Percentiles rank a stretch among this genome's conserved stretches.
Conservation (phyloP, 2,113 vertebrate genomes). For the Vombatus ursinus region DNA sequence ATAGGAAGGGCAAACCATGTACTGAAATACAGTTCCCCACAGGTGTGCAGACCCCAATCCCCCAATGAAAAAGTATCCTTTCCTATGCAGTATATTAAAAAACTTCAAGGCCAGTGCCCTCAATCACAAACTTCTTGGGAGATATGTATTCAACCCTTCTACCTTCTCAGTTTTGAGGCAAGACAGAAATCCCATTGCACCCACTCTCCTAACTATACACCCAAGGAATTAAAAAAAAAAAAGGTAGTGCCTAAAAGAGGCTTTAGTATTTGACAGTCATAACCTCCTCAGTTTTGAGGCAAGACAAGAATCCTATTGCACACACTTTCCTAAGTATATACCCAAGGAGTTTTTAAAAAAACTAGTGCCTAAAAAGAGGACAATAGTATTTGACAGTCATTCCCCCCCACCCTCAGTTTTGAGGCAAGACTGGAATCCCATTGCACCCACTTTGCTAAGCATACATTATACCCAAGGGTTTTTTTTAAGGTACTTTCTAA, state of each 20-base stretch:
- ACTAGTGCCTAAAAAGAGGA: constrained; percentile 2
- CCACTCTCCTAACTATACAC: constrained; percentile 35
- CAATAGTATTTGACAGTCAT: constrained; percentile 1
- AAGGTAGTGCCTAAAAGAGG: neutral
- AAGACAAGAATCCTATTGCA: neutral
- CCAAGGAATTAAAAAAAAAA: neutral
- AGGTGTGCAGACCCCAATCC: neutral
- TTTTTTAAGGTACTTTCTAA: neutral
- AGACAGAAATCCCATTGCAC: constrained; percentile 30
- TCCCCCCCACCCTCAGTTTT: too few species aligned
- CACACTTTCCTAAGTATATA: constrained; percentile 35
- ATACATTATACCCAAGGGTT: neutral
- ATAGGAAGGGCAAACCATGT: constrained; percentile 29
- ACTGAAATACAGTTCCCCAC: constrained; percentile 32
- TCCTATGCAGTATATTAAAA: constrained; percentile 45
- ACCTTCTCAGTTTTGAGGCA: neutral
- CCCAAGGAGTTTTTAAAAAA: neutral
- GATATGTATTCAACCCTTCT: constrained; percentile 22
- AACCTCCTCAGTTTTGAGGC: neutral
- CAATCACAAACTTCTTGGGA: constrained; percentile 52
- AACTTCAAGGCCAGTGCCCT: constrained; percentile 50
- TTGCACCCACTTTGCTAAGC: constrained; percentile 3
- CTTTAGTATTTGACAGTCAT: neutral
- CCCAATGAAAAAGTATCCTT: constrained; percentile 13
- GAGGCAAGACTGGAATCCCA: neutral